Evolutionary conservation across 2,113 vertebrate genomes (phyloP).

Genomic region (Oxyura jamaicensis): DNA sequence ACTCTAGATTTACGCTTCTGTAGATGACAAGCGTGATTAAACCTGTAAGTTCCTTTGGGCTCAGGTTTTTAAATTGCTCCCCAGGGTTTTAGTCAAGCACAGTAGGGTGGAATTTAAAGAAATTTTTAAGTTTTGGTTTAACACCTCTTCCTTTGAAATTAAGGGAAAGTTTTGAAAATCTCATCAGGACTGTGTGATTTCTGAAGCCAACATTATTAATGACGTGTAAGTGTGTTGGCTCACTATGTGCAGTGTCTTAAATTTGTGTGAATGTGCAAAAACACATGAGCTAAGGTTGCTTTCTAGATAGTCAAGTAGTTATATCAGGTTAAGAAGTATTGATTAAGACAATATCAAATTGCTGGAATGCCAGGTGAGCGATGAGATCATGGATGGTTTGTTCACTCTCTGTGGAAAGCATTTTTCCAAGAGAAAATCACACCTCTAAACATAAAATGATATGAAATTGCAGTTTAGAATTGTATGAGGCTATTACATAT

Average conservation of each 20-base stretch:
- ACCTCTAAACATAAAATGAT: neutral
- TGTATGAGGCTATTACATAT: neutral
- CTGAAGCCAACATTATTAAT: neutral
- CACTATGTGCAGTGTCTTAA: neutral
- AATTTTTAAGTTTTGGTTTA: neutral
- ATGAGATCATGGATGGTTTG: rapidly evolving
- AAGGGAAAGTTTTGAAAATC: neutral
- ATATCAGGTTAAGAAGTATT: neutral
- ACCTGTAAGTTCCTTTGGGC: neutral
- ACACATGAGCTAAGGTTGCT: neutral
- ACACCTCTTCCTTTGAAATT: neutral
- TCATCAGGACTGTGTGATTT: rapidly evolving
- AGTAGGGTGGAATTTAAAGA: neutral
- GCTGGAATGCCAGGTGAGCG: neutral
- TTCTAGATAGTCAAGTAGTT: neutral
- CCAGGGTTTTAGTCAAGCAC: neutral
- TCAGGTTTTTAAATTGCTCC: neutral
- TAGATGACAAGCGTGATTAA: neutral
- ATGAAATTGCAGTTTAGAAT: neutral
- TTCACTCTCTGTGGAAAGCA: neutral
- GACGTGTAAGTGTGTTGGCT: neutral
- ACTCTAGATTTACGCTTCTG: neutral
- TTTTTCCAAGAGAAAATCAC: neutral
- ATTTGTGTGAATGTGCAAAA: neutral
- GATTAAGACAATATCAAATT: neutral